phyloP scores from a whole-genome alignment of 2,888 invertebrate genomes.

The Sepioteuthis lessoniana region DNA sequence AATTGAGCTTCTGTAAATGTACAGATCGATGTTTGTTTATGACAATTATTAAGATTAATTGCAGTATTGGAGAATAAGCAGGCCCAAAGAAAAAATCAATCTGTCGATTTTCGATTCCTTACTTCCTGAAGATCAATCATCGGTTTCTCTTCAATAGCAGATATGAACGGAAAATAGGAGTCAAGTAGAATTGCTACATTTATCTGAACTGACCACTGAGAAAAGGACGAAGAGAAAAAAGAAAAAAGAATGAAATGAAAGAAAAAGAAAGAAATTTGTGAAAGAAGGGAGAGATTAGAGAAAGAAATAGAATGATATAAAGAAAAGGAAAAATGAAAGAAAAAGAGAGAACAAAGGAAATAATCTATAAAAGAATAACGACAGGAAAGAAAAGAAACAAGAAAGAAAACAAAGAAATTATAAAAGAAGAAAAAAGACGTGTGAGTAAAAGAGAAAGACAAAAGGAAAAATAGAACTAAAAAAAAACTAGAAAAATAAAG shows the following conservation, averaged over 20 bases:
- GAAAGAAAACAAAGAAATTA: background rate
- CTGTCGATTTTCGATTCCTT: background rate
- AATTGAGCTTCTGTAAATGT: background rate
- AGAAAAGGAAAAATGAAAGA: background rate
- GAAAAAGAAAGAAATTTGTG: too few relatives aligned
- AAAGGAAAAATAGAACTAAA: too few relatives aligned
- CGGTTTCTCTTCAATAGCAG: background rate
- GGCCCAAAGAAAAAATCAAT: background rate
- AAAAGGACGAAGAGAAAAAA: too few relatives aligned
- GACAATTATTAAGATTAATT: background rate
- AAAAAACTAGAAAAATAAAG: too few relatives aligned
- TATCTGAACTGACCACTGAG: too few relatives aligned
- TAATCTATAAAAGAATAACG: too few relatives aligned
- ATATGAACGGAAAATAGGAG: background rate
- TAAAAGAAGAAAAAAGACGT: background rate
- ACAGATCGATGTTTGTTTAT: background rate
- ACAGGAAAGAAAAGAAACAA: too few relatives aligned
- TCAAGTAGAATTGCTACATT: too few relatives aligned
- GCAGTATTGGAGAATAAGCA: background rate
- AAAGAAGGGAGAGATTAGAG: background rate
- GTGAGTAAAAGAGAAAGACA: too few relatives aligned
- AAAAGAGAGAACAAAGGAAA: too few relatives aligned
- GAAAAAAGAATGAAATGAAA: too few relatives aligned
- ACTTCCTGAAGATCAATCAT: background rate
- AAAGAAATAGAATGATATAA: background rate